phyloP scores from a whole-genome alignment of 2,113 vertebrate genomes.

The Synodontis membranacea region DNA sequence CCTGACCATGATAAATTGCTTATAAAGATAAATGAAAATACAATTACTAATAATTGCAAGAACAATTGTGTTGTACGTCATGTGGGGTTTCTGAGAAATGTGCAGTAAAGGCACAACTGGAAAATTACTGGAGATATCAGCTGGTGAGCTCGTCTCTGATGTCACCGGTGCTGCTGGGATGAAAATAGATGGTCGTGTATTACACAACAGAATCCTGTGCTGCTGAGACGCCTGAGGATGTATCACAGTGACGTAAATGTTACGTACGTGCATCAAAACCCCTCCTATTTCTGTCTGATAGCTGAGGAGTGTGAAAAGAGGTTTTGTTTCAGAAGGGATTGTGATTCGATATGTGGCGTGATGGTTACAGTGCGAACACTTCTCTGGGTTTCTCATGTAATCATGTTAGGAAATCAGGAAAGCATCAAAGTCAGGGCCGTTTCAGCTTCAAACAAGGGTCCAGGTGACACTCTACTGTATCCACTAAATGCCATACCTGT shows the following conservation, averaged over 20 bases:
- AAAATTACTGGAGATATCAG: slow-evolving; percentile 27
- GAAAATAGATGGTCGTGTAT: slow-evolving; percentile 34
- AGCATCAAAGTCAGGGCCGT: not conserved
- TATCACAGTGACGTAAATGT: not conserved
- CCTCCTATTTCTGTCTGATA: slow-evolving; percentile 25
- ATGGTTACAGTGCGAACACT: not conserved
- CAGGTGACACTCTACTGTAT: not conserved
- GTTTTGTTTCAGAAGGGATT: slow-evolving; percentile 44
- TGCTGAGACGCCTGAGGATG: not conserved
- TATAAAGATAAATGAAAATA: not conserved
- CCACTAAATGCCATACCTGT: too few relatives aligned
- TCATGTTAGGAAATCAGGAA: not conserved
- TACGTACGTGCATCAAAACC: slow-evolving; percentile 11
- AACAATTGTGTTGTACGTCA: not conserved
- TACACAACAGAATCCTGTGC: slow-evolving; percentile 33
- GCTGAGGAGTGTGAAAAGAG: slow-evolving; percentile 35
- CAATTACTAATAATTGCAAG: not conserved
- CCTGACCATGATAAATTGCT: not conserved
- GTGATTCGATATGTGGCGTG: not conserved
- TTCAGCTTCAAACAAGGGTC: not conserved
- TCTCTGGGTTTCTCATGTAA: not conserved
- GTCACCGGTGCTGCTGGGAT: not conserved
- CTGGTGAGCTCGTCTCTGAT: slow-evolving; percentile 29
- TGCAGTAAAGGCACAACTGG: not conserved
- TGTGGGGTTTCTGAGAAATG: not conserved